Evolutionary conservation across 2,797 vertebrate genomes (phyloP), one percentile per base, ranked within the genome.

Genomic region (Spheniscus humboldti): DNA sequence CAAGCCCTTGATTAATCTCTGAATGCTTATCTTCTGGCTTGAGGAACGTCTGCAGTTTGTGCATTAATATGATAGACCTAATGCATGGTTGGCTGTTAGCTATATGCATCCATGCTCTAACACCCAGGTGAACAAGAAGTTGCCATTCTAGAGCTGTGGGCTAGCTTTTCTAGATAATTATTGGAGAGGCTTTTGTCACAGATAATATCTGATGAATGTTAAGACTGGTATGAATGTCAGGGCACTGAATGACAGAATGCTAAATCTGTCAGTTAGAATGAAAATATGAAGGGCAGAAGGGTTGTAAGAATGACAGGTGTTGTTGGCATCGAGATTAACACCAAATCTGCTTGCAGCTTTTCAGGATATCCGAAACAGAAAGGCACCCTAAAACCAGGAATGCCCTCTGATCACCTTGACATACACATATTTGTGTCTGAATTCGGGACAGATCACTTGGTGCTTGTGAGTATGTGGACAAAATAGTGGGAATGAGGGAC

Each of bases 71-170:
- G 55, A 72, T 31, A 55, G 53, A 90, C 43, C 15, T 41, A n/a
- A n/a, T 13, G 11, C 0, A 0, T 31, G 30, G 9, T 10, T 64
- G 31, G 18, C 56, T 84, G 35, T 56, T 50, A 62, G 18, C 18
- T 85, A 16, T 15, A 17, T 37, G 5, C 24, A 45, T n/a, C 52
- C 31, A 13, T 27, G 4, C 25, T 77, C 6, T 52, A 80, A 59
- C 19, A 74, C 4, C 33, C 63, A 43, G 18, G 25, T 2, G 17
- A 80, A 63, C 3, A 59, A 56, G 62, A 57, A 56, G 11, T 13
- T 92, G 48, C 35, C 19, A 23, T 63, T 90, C 56, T n/a, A 37
- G 35, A 89, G 11, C 13, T 35, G 33, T 28, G 15, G 41, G 6
- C 8, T 79, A 35, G n/a, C 31, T 88, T 93, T 93, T 47, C 31